These are phyloP conservation scores for Oryctolagus cuniculus DNA, from an alignment of 2,113 vertebrate species.

Conservation along the genomic window DNA sequence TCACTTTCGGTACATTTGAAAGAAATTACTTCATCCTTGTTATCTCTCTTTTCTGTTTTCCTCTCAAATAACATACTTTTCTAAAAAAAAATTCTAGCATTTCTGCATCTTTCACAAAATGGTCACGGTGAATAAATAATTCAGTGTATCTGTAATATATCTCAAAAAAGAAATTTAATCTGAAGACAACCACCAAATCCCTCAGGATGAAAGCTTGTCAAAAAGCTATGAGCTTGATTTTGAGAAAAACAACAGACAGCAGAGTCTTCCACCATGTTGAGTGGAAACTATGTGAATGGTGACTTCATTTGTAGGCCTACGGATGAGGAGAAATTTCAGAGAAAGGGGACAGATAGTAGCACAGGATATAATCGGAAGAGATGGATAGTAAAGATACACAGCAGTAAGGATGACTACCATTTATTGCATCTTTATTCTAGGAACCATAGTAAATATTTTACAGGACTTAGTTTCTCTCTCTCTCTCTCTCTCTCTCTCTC, in stretches of 20 bases:
- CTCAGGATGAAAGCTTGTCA: conserved; percentile 57
- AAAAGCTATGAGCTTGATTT: conserved; percentile 39
- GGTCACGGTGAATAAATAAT: not conserved
- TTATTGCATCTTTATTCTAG: not conserved
- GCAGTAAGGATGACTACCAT: not conserved
- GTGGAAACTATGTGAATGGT: not conserved
- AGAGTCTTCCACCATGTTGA: not conserved
- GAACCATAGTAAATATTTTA: not conserved
- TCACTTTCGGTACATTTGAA: conserved; percentile 34
- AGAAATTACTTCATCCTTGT: not conserved
- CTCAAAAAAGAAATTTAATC: conserved; percentile 68
- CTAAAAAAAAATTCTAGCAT: conserved; percentile 38
- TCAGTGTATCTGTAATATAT: conserved; percentile 25
- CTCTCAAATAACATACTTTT: not conserved
- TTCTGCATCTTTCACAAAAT: conserved; percentile 28
- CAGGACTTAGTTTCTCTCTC: not conserved
- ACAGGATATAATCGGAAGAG: not conserved
- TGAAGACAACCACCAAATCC: conserved; percentile 59
- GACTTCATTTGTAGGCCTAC: not conserved
- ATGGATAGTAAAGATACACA: not conserved
- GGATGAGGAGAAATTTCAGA: not conserved
- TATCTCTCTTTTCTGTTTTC: not conserved
- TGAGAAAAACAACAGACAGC: conserved; percentile 51
- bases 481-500: not conserved
- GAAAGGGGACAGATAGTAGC: not conserved